Conservation (phyloP, 2,797 vertebrate species). For the Bothrops alternatus region DNA sequence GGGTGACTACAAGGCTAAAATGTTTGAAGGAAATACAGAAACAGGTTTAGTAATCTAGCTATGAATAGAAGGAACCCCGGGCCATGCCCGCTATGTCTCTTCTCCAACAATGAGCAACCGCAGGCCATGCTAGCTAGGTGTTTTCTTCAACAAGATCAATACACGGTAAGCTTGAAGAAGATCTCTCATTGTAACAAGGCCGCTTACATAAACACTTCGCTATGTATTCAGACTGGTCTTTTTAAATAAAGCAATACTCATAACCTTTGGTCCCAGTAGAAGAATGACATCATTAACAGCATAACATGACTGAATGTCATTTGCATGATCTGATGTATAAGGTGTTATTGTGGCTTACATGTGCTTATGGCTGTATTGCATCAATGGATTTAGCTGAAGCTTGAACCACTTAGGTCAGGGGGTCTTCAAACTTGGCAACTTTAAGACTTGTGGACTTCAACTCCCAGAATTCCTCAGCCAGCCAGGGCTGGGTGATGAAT, state of each 20-base stretch:
- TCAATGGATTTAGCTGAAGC: neutral
- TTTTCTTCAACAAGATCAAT: neutral
- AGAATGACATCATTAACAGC: neutral
- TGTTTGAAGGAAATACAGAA: neutral
- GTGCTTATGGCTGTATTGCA: neutral
- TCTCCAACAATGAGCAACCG: neutral
- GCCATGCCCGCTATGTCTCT: neutral
- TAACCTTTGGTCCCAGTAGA: neutral
- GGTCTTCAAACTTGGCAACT: too few relatives aligned
- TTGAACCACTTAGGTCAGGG: neutral
- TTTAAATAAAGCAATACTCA: neutral
- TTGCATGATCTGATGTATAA: neutral
- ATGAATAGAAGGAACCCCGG: neutral
- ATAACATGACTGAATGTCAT: neutral
- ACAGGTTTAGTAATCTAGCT: neutral
- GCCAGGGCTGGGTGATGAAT: too few relatives aligned
- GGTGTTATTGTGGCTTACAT: neutral
- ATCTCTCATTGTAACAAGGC: neutral
- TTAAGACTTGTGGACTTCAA: too few relatives aligned
- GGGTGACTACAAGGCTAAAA: neutral
- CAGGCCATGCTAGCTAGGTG: neutral
- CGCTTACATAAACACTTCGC: neutral
- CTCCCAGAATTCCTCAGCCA: too few relatives aligned
- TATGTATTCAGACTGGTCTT: neutral
- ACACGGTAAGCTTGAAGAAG: neutral